Conservation (phyloP, 2,888 invertebrate species). For the Sphaeridia pumilis region DNA sequence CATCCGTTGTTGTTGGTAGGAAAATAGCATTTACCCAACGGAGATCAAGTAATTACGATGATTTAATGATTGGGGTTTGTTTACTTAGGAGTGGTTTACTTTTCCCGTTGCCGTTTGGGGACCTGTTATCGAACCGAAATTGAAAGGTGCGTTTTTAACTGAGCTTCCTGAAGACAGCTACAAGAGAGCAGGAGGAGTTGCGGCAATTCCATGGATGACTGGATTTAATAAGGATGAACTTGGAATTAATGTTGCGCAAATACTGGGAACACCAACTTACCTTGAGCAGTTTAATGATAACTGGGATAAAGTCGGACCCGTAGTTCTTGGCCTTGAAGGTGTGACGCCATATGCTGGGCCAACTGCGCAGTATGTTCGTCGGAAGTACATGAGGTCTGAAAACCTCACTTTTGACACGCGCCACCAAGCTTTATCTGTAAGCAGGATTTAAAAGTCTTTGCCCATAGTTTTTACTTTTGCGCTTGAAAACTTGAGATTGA, state of each 20-base stretch:
- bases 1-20: slow-evolving; percentile 25
- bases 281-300: slow-evolving; percentile 24
- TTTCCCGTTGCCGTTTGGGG: slow-evolving; percentile 31
- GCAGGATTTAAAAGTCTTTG: background rate
- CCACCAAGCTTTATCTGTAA: slow-evolving; percentile 22
- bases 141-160: slow-evolving; percentile 20
- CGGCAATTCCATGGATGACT: slow-evolving; percentile 24
- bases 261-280: slow-evolving; percentile 19
- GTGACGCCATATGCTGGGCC: slow-evolving; percentile 2
- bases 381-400: slow-evolving; percentile 25
- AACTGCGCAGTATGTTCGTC: slow-evolving; percentile 13
- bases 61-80: too few species aligned
- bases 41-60: background rate
- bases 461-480: too few species aligned
- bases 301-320: slow-evolving; percentile 31
- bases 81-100: slow-evolving; percentile 27
- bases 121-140: slow-evolving; percentile 23
- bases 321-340: slow-evolving; percentile 25
- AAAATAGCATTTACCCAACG: background rate
- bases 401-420: slow-evolving; percentile 23
- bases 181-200: slow-evolving; percentile 16
- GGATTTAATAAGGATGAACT: slow-evolving; percentile 31
- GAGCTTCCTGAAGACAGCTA: slow-evolving; percentile 30
- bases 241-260: slow-evolving; percentile 25
- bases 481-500: too few species aligned